Conservation (phyloP, 2,888 invertebrate genomes). For the Gerosis bhagava region DNA sequence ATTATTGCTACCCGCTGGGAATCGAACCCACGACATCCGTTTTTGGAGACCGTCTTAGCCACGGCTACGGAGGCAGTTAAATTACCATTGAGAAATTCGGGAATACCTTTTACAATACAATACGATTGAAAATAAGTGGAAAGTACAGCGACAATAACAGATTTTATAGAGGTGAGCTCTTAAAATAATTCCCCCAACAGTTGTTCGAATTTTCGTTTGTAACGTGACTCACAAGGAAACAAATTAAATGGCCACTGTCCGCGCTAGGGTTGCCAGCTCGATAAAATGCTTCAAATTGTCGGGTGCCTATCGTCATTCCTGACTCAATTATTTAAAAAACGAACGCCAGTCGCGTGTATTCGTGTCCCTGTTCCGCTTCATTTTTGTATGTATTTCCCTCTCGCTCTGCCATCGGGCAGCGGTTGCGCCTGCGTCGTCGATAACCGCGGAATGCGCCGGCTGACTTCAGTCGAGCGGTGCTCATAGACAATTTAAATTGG, state of each 20-base stretch:
- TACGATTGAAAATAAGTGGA: no score
- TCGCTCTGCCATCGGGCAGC: conserved; percentile 46
- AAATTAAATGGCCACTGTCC: conserved; percentile 71
- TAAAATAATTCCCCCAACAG: conserved; percentile 44
- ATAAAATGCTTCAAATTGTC: conserved; percentile 73
- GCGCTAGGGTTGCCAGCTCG: conserved; percentile 69
- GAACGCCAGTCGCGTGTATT: conserved; percentile 55
- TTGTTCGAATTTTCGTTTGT: conserved; percentile 48
- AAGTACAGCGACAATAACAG: conserved; percentile 12
- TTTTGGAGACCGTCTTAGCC: no score
- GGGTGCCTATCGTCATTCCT: conserved; percentile 77
- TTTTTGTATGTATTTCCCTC: conserved; percentile 51
- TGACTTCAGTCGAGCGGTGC: conserved; percentile 75
- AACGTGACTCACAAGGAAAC: conserved; percentile 61
- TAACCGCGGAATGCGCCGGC: conserved; percentile 78
- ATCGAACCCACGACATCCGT: no score
- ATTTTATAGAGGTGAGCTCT: conserved; percentile 27
- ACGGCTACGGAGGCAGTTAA: no score
- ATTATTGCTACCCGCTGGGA: conserved; percentile 60
- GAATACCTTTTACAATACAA: no score
- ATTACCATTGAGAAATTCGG: no score
- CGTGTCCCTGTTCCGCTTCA: conserved; percentile 59
- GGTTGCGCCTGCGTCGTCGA: conserved; percentile 70
- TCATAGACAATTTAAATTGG: conserved; percentile 81
- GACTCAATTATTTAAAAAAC: conserved; percentile 79